Base-by-base conservation (phyloP, 2,113 vertebrate species). In the Protobothrops flavoviridis region DNA sequence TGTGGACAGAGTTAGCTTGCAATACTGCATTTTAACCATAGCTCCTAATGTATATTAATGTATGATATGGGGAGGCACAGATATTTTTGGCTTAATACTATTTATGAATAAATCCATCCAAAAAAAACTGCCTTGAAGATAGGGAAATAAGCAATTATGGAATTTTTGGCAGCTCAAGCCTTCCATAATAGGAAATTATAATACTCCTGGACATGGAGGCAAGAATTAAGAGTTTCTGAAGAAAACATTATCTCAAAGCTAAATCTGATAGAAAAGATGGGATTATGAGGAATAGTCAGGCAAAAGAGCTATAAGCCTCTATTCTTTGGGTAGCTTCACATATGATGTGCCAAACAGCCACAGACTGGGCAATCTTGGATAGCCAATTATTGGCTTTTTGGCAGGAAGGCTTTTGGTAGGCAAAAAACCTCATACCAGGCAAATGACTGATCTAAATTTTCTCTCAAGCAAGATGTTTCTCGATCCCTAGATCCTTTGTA, bases 21-120 rank as follows among this genome's bases (percentile, higher is more conserved):
- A 64, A 29, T 29, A 29, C 11, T 69, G 29, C 12, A 69, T 5
- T n/a, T 29, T 69, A n/a, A n/a, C 11, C 29, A n/a, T 13, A 69
- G n/a, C 29, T 15, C 11, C 29, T n/a, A 69, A 69, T 10, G 93
- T 94, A 90, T 94, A 95, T 95, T 92, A 94, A 94, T 96, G 95
- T 93, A 95, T 94, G 89, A 50, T 59, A 96, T n/a, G 52, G 90
- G 91, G 93, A 93, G 94, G 92, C 88, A 94, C 91, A 96, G 85
- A 94, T 93, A 55, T 86, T 95, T 85, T 85, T 90, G 87, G 20
- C 10, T 91, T 85, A 61, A 91, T 90, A 53, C 87, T 56, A n/a
- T 13, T 94, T 57, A 92, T 93, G 89, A 95, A 74, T 87, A 94
- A 86, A 85, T 94, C 64, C 20, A 45, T 26, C 81, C 96, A 94